phyloP scores from a whole-genome alignment of 2,888 invertebrate genomes.

The Caenorhabditis sp. region DNA sequence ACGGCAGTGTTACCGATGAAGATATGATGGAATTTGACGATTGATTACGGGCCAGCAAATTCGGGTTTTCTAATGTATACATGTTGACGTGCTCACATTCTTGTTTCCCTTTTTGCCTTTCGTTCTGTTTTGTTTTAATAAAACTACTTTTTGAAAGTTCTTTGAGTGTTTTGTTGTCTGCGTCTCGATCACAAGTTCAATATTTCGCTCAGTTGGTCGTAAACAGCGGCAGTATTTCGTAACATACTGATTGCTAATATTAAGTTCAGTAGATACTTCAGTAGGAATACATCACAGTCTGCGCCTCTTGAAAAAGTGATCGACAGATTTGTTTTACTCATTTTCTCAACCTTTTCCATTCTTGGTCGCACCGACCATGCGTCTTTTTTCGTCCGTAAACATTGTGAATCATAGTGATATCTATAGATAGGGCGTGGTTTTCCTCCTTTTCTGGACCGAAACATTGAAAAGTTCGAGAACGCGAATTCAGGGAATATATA shows the following conservation, averaged over 20 bases:
- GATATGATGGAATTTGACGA: constrained; percentile 55
- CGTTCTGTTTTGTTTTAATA: neutral
- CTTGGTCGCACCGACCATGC: no score
- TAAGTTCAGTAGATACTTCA: no score
- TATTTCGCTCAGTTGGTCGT: neutral
- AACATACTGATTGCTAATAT: constrained; percentile 39
- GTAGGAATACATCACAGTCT: no score
- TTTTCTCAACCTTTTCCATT: no score
- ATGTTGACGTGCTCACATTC: neutral
- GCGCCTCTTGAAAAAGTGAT: constrained; percentile 13
- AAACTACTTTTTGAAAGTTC: neutral
- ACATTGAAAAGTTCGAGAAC: no score
- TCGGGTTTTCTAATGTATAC: constrained; percentile 16
- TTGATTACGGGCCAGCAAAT: constrained; percentile 7
- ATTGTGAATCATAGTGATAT: no score
- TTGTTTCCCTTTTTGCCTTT: constrained; percentile 16
- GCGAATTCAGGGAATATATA: no score
- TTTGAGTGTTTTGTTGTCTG: neutral
- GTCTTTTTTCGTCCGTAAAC: no score
- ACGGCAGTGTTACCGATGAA: constrained; percentile 54
- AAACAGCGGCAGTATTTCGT: constrained; percentile 31
- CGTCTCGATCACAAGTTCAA: constrained; percentile 21
- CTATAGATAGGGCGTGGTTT: no score
- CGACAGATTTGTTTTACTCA: no score
- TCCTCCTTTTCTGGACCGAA: no score